A percentile compares a stretch with the other conserved stretches of the same genome.
phyloP scores from a whole-genome alignment of 2,113 vertebrate species.

The Corvus hawaiiensis region DNA sequence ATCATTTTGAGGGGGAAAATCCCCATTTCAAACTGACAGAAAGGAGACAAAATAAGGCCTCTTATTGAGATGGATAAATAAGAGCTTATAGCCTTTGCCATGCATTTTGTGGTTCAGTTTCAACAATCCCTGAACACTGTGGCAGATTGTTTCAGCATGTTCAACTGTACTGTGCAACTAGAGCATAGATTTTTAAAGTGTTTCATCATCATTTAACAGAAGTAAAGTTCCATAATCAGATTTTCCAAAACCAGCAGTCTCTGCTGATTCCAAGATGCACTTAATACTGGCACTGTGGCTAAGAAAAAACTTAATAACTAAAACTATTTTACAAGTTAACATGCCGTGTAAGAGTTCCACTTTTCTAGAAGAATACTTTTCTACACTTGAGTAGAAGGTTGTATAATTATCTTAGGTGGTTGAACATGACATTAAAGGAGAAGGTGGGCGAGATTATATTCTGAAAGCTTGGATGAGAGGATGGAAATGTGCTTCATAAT shows the following conservation, averaged over 20 bases:
- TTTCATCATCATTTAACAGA: not conserved
- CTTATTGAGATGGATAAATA: not conserved
- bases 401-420: not conserved
- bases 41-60: not conserved
- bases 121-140: not conserved
- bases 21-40: not conserved
- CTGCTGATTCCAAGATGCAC: not conserved
- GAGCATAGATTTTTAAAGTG: not conserved
- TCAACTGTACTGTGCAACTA: not conserved
- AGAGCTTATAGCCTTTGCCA: not conserved
- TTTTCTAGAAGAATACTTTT: not conserved
- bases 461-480: not conserved
- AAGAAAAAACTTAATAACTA: not conserved
- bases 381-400: not conserved
- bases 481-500: not conserved
- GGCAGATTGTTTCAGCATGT: not conserved
- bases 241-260: not conserved
- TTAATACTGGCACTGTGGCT: not conserved
- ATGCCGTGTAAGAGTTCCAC: not conserved
- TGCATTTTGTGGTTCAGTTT: not conserved
- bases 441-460: not conserved
- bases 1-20: not conserved
- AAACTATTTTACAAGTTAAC: not conserved
- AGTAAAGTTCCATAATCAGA: not conserved
- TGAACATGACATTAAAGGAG: not conserved